Evolutionary conservation across 2,113 vertebrate species (phyloP).

Genomic region (Aptenodytes forsteri): DNA sequence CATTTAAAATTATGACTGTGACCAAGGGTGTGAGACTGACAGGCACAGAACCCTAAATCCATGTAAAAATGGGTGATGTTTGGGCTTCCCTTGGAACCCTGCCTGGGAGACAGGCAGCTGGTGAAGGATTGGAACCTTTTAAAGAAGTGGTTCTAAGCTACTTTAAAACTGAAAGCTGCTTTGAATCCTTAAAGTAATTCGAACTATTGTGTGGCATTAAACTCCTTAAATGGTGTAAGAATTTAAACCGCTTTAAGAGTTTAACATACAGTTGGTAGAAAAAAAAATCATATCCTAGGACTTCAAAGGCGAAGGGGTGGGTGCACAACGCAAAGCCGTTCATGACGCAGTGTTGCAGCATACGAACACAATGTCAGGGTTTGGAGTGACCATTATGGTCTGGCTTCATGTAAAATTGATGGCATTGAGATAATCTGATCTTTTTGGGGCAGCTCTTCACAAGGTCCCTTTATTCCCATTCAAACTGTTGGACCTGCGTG

Average conservation of each 20-base stretch:
- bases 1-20: neutral
- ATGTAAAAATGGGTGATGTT: neutral
- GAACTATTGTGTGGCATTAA: neutral
- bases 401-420: neutral
- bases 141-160: neutral
- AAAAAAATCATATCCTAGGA: neutral
- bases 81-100: neutral
- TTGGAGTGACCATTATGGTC: neutral
- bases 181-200: neutral
- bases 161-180: neutral
- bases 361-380: neutral
- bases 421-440: neutral
- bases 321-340: neutral
- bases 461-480: neutral
- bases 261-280: neutral
- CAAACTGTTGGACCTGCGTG: neutral
- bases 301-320: neutral
- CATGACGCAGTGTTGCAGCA: neutral
- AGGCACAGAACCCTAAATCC: neutral
- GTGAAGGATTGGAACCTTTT: neutral
- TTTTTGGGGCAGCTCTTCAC: neutral
- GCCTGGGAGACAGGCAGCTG: neutral
- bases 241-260: neutral
- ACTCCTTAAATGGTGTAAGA: neutral
- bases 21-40: neutral